Percentiles rank a stretch among this genome's conserved stretches.
Evolutionary conservation across 2,888 invertebrate species (phyloP).

Genomic region (Diploptera punctata): DNA sequence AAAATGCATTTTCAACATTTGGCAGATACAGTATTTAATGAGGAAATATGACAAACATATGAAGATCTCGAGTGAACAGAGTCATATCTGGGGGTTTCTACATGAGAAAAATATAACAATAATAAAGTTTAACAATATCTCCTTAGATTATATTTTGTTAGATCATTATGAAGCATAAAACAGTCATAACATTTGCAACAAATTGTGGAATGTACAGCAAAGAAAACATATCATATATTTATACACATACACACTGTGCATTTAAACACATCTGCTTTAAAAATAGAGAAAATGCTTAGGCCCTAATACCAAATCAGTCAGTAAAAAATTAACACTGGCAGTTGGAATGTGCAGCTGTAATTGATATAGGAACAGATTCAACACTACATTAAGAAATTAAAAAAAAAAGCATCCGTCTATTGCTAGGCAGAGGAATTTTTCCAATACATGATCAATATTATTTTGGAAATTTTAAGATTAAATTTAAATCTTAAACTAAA

Average conservation of each 20-base stretch:
- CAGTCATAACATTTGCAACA: constrained; percentile 16
- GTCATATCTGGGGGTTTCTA: too few species aligned
- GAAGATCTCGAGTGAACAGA: too few species aligned
- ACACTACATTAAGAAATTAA: too few species aligned
- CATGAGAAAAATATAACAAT: neutral
- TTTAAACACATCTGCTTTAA: neutral
- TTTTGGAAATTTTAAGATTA: too few species aligned
- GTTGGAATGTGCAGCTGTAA: neutral
- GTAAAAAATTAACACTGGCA: neutral
- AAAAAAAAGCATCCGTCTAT: too few species aligned
- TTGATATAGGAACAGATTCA: neutral
- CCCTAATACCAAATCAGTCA: constrained; percentile 14
- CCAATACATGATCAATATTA: too few species aligned
- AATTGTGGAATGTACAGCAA: constrained; percentile 14
- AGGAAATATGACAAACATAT: too few species aligned
- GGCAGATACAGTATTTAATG: too few species aligned
- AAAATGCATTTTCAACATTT: too few species aligned
- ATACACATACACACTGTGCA: neutral
- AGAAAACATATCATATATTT: constrained; percentile 9
- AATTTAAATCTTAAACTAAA: too few species aligned
- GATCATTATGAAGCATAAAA: neutral
- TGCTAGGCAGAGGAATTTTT: too few species aligned
- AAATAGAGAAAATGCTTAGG: constrained; percentile 7
- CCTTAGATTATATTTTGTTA: constrained; percentile 9
- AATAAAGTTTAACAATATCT: constrained; percentile 4